These are phyloP conservation scores for Semnornis frantzii DNA, from an alignment of 2,113 vertebrate species.

Conservation along the genomic window DNA sequence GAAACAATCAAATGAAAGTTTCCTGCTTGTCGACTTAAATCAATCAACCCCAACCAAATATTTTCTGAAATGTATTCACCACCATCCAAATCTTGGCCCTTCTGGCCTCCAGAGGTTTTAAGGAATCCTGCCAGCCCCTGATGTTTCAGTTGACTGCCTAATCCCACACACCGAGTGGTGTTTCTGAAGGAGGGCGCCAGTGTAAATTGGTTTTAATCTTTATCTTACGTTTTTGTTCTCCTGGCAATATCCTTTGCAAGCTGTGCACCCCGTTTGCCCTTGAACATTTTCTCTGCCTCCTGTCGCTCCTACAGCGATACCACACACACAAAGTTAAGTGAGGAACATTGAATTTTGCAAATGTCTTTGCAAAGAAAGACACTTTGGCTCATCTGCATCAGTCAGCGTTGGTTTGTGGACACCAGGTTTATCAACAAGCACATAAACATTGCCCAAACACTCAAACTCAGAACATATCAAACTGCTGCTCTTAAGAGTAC, in stretches of 20 bases:
- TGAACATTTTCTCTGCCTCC: slow-evolving; percentile 99
- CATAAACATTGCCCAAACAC: neutral
- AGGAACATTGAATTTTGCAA: slow-evolving; percentile 66
- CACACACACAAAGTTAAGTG: slow-evolving; percentile 90
- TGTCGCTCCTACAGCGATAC: slow-evolving; percentile 95
- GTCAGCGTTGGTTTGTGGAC: neutral
- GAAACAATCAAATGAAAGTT: neutral
- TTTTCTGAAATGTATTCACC: slow-evolving; percentile 2
- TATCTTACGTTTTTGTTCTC: slow-evolving; percentile 99
- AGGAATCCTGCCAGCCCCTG: neutral
- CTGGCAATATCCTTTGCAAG: slow-evolving; percentile 99
- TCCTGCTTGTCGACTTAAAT: neutral
- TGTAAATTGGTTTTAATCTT: slow-evolving; percentile 61
- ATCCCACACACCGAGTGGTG: slow-evolving; percentile 57
- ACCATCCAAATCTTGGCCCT: slow-evolving; percentile 16
- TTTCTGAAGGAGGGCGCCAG: slow-evolving; percentile 86
- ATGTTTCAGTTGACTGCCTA: neutral
- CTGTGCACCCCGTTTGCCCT: slow-evolving; percentile 98
- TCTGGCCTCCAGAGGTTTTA: neutral
- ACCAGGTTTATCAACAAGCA: neutral
- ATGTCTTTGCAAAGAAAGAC: slow-evolving; percentile 62
- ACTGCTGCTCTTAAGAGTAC: neutral
- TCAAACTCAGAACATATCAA: neutral
- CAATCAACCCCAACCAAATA: neutral
- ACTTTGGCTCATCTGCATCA: slow-evolving; percentile 9